Base-by-base conservation (phyloP, 2,113 vertebrate genomes). In the Cryptomyrus ogoouensis region DNA sequence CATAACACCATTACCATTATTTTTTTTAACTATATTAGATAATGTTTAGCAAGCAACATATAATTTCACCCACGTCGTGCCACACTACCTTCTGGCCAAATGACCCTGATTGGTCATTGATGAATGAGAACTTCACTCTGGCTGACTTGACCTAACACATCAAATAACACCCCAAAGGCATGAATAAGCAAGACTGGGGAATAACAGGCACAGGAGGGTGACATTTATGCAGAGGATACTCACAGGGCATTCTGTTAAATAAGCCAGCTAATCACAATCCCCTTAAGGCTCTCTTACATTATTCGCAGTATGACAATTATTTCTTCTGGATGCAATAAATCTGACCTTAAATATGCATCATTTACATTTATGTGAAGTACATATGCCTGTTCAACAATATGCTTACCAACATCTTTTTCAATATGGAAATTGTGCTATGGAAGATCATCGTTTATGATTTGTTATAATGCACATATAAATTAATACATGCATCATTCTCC, bases 71-170 rank as follows among this genome's bases (percentile, higher is more conserved):
- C 17, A 42, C 35, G 47, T 53, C 31, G 5, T 83, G 49, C 35
- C 74, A 89, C 31, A 89, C 42, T 58, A 12, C 35, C 21, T 21
- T 84, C 77, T 19, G 77, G 47, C 24, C 19, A 89, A 24, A 77
- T 27, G 52, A 84, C 53, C 42, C 52, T 89, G 50, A 89, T 56
- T 85, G 89, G 89, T 84, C 77, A 83, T 62, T 84, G 50, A 89
- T 44, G 35, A 58, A 56, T 46, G 42, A 89, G 52, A 84, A 44
- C 49, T 27, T 87, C 46, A 24, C 89, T 89, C 31, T 83, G 9
- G 80, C 89, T 83, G 80, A 56, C 53, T 17, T 44, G 50, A 58
- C 24, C 49, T 31, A 80, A 89, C 77, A 13, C 39, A 89, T 56
- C 74, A 80, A 80, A 27, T 24, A 44, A 35, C 52, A 85, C 74